Evolutionary conservation across 1,140 invertebrate species (phyloP), one percentile per base, ranked within the genome.

Genomic region (Planococcus citri): DNA sequence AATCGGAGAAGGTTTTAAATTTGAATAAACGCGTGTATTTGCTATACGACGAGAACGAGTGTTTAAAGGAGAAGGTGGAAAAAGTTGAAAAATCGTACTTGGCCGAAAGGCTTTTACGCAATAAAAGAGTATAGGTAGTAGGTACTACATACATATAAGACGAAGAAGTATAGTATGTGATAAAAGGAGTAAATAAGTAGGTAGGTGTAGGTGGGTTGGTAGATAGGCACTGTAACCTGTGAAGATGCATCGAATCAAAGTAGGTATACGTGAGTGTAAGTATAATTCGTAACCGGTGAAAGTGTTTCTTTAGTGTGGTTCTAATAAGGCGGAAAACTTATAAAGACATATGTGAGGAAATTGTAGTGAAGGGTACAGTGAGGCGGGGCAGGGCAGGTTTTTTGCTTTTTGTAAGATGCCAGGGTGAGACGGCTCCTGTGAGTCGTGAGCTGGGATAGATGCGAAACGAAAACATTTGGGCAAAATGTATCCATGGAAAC

Each of bases 401-500:
- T 6, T 51, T 20, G 17, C n/a, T 51, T 51, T 51, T 51, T 20
- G 41, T 20, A 37, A 37, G 6, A 37, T 37, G 6, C 33, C 33
- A 6, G 12, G 12, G n/a, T 51, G 41, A 51, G 41, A 51, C 41
- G 41, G 41, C 41, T 51, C 41, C 41, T 51, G 41, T 17, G 6
- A 51, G 41, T 51, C 41, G 41, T 51, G 41, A 51, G 41, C 17
- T 51, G 4, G 41, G 41, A 51, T 51, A 51, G 41, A 51, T 51
- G 41, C 29, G 41, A 51, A 51, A 51, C 41, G 41, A 51, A 51
- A 51, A 51, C 41, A 51, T 20, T 51, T 51, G 41, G 41, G 41
- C 41, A 51, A 51, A 51, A 51, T 51, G 41, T 51, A 51, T 51
- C 41, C 41, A 51, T 51, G 41, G 41, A 51, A 51, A 51, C 41